A percentile compares a stretch with the other conserved stretches of the same genome.
phyloP scores from a whole-genome alignment of 1,140 invertebrate species.

The Colletes gigas region DNA sequence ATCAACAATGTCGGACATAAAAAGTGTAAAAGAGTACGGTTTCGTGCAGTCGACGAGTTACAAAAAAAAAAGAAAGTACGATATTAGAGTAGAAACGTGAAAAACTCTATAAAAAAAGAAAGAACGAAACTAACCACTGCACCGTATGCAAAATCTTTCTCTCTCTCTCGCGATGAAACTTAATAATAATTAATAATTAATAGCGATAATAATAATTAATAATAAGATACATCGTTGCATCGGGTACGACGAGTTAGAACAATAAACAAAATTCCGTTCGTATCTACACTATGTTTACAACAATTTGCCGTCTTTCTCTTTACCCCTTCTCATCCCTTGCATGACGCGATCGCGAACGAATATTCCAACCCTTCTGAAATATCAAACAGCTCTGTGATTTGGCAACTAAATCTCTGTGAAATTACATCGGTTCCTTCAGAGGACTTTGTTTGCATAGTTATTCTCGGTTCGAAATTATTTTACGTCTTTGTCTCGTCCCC shows the following conservation, averaged over 20 bases:
- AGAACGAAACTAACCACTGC: constrained; percentile 53
- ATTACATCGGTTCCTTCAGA: too few species aligned
- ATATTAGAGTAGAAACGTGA: not conserved
- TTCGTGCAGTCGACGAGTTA: constrained; percentile 38
- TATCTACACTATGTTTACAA: constrained; percentile 66
- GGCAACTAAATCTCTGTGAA: too few species aligned
- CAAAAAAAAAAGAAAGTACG: constrained; percentile 18
- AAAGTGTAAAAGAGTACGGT: constrained; percentile 38
- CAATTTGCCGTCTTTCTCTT: constrained; percentile 35
- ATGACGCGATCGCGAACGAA: not conserved
- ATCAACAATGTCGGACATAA: constrained; percentile 59
- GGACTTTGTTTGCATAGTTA: too few species aligned
- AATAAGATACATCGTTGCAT: constrained; percentile 55
- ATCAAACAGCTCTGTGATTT: not conserved
- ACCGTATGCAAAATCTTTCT: constrained; percentile 66
- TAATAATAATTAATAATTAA: constrained; percentile 59
- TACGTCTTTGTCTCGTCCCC: not conserved
- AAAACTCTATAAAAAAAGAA: constrained; percentile 61
- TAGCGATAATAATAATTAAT: constrained; percentile 64
- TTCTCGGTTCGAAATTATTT: not conserved
- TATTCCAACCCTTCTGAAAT: not conserved
- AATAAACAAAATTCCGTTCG: constrained; percentile 66
- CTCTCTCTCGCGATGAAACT: constrained; percentile 63
- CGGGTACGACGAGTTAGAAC: constrained; percentile 51
- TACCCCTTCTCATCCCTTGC: not conserved